Conservation (phyloP, 2,113 vertebrate genomes). For the Hydrolagus affinis region DNA sequence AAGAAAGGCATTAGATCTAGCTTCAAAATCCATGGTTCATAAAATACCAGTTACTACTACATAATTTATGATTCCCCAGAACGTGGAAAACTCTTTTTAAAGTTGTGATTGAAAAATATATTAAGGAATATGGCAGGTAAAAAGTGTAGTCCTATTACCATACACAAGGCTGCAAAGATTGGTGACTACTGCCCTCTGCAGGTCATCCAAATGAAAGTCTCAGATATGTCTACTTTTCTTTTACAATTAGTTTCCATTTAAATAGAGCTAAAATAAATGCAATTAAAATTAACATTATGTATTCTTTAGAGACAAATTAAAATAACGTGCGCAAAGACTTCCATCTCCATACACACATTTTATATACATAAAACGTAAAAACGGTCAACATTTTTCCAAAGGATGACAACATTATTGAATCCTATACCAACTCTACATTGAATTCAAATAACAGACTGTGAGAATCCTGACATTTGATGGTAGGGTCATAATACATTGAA, state of each 20-base stretch:
- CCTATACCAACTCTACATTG: too few species aligned
- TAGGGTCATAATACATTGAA: too few species aligned
- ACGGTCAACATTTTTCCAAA: too few species aligned
- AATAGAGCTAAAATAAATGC: not conserved
- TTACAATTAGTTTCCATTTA: not conserved
- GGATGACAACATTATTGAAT: too few species aligned
- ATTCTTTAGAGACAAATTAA: too few species aligned
- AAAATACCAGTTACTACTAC: not conserved
- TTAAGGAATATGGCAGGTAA: not conserved
- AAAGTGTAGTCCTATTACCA: not conserved
- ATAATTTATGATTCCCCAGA: not conserved
- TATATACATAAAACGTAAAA: too few species aligned
- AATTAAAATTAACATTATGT: not conserved
- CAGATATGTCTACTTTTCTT: not conserved
- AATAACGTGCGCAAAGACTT: too few species aligned
- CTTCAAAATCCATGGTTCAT: not conserved
- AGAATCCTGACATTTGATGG: too few species aligned
- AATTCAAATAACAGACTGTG: too few species aligned
- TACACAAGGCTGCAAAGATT: not conserved
- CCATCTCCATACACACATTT: too few species aligned
- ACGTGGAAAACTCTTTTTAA: not conserved
- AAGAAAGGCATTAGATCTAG: not conserved
- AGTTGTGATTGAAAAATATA: not conserved
- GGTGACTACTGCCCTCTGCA: slow-evolving; percentile 31
- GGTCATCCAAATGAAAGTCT: not conserved